Evolutionary conservation across 2,113 vertebrate genomes (phyloP).

Genomic region (Podarcis muralis): DNA sequence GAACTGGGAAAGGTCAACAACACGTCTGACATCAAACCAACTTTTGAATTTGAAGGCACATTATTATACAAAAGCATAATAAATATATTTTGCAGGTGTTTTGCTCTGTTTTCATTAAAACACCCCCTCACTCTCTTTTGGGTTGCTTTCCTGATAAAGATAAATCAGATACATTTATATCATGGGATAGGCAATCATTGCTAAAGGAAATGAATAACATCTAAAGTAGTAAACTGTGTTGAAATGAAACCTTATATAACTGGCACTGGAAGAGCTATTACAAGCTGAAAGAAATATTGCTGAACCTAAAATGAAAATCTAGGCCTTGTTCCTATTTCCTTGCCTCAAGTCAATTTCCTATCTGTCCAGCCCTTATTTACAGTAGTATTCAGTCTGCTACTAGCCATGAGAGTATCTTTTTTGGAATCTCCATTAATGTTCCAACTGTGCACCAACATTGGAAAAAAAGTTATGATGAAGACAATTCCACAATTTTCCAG

Average conservation of each 20-base stretch:
- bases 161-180: conserved; percentile 5
- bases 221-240: conserved; percentile 42
- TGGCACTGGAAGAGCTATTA: conserved; percentile 27
- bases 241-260: conserved; percentile 47
- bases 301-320: conserved; percentile 55
- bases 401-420: conserved; percentile 3
- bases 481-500: background rate
- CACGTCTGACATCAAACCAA: background rate
- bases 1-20: background rate
- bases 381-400: background rate
- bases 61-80: background rate
- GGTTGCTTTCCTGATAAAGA: conserved; percentile 17
- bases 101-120: conserved; percentile 9
- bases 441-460: background rate
- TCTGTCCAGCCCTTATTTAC: conserved; percentile 29
- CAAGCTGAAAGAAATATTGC: conserved; percentile 40
- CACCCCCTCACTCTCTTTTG: background rate
- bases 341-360: conserved; percentile 57
- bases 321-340: conserved; percentile 34
- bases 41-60: conserved; percentile 47
- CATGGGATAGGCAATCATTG: conserved; percentile 22
- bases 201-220: conserved; percentile 51
- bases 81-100: conserved; percentile 13
- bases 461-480: conserved; percentile 16
- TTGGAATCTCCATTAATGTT: background rate